Evolutionary conservation across 2,888 invertebrate genomes (phyloP), one percentile per base, ranked within the genome.

Genomic region (Caenorhabditis uteleia): DNA sequence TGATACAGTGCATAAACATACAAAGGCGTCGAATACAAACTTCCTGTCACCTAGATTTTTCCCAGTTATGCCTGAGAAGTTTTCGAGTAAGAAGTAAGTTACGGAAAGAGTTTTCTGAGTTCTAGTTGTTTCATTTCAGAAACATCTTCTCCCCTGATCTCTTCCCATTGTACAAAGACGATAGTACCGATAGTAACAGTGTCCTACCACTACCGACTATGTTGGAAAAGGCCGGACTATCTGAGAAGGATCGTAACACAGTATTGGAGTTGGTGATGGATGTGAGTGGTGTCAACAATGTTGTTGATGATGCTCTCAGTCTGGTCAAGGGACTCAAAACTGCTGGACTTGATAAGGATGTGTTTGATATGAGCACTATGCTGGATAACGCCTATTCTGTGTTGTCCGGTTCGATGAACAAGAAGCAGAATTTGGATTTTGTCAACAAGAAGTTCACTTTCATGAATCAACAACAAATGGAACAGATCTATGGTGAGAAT

Each of bases 231-330:
- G 45, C 66, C n/a, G 75, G 75, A 21, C 27, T 77, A 26, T 39
- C 42, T 14, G 27, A 50, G 1, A 43, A 54, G 10, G 77, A 77
- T 39, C 42, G 68, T 12, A 61, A 68, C 14, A 51, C 57, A 39
- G 49, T 77, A 8, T 40, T 77, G 36, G 75, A 77, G 36, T 45
- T 77, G 20, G 59, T 77, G n/a, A 74, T 77, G 74, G 75, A 77
- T 46, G 67, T 69, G 7, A 69, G 74, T 20, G 74, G 74, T 20
- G 70, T 71, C 1, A 68, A 72, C 39, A 54, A 64, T 20, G 71
- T 75, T 14, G 77, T 78, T 12, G 73, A 77, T 27, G 77, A 74
- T 31, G 74, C 77, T 1, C 50, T 74, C 44, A 48, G 62, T 27
- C 47, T 74, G 12, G 60, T 77, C 23, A 57, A 65, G 31, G 66